These are phyloP conservation scores for Prionailurus bengalensis DNA, from an alignment of 2,113 vertebrate genomes.

Conservation along the genomic window DNA sequence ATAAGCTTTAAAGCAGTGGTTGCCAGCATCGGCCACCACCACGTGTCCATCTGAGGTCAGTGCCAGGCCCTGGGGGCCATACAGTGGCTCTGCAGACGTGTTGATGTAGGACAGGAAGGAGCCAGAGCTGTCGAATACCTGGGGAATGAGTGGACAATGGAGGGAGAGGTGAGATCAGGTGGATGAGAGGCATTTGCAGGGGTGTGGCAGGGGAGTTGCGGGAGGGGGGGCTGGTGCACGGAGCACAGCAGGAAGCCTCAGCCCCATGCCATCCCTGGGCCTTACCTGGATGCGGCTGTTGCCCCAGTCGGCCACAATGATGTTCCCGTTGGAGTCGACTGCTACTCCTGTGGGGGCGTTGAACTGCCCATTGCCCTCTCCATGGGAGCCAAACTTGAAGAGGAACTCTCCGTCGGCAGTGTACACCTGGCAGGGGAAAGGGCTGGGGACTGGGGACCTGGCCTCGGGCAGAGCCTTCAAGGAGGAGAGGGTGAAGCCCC, in stretches of 20 bases:
- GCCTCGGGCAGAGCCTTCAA: conserved; percentile 28
- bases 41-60: conserved; percentile 98
- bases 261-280: neutral
- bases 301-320: conserved; percentile 99
- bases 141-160: conserved; percentile 52
- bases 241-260: neutral
- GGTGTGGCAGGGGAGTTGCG: too few species aligned
- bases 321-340: conserved; percentile 96
- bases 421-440: conserved; percentile 91
- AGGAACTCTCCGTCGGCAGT: conserved; percentile 98
- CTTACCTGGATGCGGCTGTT: conserved; percentile 98
- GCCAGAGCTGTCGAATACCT: conserved; percentile 98
- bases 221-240: rapidly evolving
- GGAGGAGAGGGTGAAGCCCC: neutral
- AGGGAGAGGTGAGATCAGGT: neutral
- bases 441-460: conserved; percentile 66
- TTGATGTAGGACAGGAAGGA: conserved; percentile 99
- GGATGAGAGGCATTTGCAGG: neutral
- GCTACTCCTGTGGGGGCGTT: conserved; percentile 98
- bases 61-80: conserved; percentile 96
- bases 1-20: conserved; percentile 99
- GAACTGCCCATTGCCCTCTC: conserved; percentile 98
- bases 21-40: conserved; percentile 97
- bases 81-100: conserved; percentile 96
- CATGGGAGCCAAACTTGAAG: conserved; percentile 98